Base-by-base conservation (phyloP, 2,888 invertebrate species). In the Pristionchus japonicus region DNA sequence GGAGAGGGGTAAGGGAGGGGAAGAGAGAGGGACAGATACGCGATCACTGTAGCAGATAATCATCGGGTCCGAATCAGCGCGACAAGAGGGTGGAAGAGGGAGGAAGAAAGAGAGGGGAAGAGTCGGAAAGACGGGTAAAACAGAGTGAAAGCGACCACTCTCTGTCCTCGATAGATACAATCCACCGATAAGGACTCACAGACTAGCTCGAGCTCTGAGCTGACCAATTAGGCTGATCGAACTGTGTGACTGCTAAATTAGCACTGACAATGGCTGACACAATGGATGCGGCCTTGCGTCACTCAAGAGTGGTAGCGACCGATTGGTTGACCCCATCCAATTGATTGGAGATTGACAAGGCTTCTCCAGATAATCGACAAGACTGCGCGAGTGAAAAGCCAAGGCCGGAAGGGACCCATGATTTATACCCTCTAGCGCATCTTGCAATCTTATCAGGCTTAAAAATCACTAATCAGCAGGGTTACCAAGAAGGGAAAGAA, bases 1-100 rank as follows among this genome's bases (percentile, higher is more conserved):
- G 43, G 27, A 23, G 43, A 61, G 52, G 49, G 40, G 64, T 3
- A 23, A 17, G 83, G 57, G 49, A 37, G 57, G 57, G 31, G 27
- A n/a, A 47, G 40, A 40, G 34, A 13, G 49, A n/a, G 52, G 34
- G 83, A 52, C 34, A 83, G 83, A 83, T 83, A 83, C 34, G 47
- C 49, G 85, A 77, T 77, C 77, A 70, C 70, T 70, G 70, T 70
- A 77, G 77, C n/a, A 34, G 77, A 77, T 77, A 43, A 77, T 77
- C 40, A 77, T 77, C 40, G 37, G n/a, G n/a, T 20, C n/a, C 61
- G 40, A n/a, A 52, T 57, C 57, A 85, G 61, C 27, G 85, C 13
- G 15, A 64, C 27, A 61, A 23, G 85, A 34, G 34, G n/a, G 52
- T 37, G 64, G 31, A 47, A 34, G 17, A 37, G 43, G 40, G 40